Percentiles rank a stretch among this genome's conserved stretches.
Evolutionary conservation across 2,113 vertebrate species (phyloP).

Genomic region (Corvus moneduloides): DNA sequence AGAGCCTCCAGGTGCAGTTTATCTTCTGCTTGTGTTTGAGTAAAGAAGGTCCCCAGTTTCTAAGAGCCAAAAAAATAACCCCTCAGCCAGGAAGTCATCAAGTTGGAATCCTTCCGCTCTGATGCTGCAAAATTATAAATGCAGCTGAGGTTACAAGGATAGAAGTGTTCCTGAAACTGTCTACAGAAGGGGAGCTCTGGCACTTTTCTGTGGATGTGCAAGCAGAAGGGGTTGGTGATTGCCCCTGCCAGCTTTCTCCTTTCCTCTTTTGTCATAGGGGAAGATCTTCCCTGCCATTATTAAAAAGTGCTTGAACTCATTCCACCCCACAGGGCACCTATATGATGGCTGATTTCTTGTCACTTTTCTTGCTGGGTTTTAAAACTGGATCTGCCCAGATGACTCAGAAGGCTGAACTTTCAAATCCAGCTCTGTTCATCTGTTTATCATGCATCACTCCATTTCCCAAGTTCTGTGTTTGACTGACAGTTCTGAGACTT

Average conservation of each 20-base stretch:
- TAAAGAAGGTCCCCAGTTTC: neutral
- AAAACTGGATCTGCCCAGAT: neutral
- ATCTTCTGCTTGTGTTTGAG: constrained; percentile 25
- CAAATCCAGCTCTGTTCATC: neutral
- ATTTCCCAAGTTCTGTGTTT: neutral
- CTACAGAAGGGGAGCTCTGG: neutral
- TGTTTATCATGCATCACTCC: neutral
- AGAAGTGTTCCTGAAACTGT: neutral
- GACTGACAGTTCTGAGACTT: neutral
- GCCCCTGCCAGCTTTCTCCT: neutral
- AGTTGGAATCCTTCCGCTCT: neutral
- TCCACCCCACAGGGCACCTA: neutral
- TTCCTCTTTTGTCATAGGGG: neutral
- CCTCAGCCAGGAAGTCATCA: neutral
- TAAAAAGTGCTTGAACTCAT: neutral
- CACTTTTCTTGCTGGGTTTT: neutral
- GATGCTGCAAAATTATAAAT: neutral
- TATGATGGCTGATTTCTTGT: neutral
- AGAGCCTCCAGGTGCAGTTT: constrained; percentile 14
- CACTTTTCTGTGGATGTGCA: neutral
- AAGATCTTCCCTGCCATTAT: neutral
- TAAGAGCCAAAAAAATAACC: neutral
- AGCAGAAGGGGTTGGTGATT: neutral
- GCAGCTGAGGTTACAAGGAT: neutral
- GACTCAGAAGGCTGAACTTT: neutral